Base-by-base conservation (phyloP, 2,113 vertebrate species). In the Dryoscopus gambensis region DNA sequence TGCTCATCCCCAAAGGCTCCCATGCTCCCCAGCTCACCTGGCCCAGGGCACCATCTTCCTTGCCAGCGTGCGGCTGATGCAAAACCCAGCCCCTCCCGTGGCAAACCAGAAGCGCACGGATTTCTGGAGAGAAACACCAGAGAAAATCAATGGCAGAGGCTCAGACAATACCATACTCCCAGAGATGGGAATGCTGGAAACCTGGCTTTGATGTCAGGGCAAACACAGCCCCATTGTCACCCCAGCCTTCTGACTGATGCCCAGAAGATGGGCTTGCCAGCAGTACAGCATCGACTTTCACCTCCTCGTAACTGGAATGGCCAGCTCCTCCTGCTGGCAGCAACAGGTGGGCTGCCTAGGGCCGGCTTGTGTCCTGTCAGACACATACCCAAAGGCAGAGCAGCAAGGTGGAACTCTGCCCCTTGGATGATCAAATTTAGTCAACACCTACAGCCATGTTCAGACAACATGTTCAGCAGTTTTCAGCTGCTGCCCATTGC, bases 41-140 rank as follows among this genome's bases (percentile, higher is more conserved):
- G 99, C 99, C 99, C 99, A 99, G 0, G 99, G 99, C 79, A 96
- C 90, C 99, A 99, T 99, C 97, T 98, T 99, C 81, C 98, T 96
- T 5, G 98, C 99, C 98, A 99, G 97, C 46, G 71, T 96, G 40
- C 90, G 98, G 95, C 98, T 99, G 95, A 99, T 98, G 95, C 99
- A 99, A 97, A 99, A 99, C 10, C 99, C 99, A 2, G 99, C 99
- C 13, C 99, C 99, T 86, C 99, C 99, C 0, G 99, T 99, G 37
- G 99, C 99, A 15, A 99, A 99, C 99, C 99, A 99, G 98, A 99
- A 99, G 59, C 6, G 97, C 44, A 99, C 99, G 4, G 98, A 97
- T 79, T 97, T 99, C 99, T 99, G 94, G 52, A 91, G 50, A 88
- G 56, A 87, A 96, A 68, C 18, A 50, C 62, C 78, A 94, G 30